Evolutionary conservation across 1,140 invertebrate genomes (phyloP).

Genomic region (Zaprionus gabonicus): DNA sequence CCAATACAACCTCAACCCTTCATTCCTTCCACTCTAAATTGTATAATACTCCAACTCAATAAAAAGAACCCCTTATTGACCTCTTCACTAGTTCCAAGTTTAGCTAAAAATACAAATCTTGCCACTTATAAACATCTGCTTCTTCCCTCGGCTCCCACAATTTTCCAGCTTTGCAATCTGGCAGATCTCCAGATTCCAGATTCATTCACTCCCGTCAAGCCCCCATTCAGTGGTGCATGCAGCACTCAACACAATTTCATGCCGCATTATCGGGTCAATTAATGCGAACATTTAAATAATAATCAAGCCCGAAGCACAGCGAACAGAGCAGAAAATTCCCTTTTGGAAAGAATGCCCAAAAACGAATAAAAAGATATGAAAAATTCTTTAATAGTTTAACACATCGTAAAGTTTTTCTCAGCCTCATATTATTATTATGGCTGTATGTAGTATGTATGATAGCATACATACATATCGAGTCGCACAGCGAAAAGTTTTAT

Average conservation of each 20-base stretch:
- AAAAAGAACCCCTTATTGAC: neutral
- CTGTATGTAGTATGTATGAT: slow-evolving; percentile 19
- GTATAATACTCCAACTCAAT: neutral
- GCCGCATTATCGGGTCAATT: slow-evolving; percentile 69
- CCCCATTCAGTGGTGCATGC: slow-evolving; percentile 33
- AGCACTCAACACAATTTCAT: slow-evolving; percentile 61
- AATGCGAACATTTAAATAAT: slow-evolving; percentile 64
- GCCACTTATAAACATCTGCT: neutral
- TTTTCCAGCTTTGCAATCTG: neutral
- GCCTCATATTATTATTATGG: slow-evolving; percentile 48
- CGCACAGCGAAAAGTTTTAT: slow-evolving; percentile 24
- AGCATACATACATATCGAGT: slow-evolving; percentile 16
- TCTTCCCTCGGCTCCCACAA: slow-evolving; percentile 7
- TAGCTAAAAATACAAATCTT: slow-evolving; percentile 7
- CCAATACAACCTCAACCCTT: neutral
- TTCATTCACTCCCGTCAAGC: slow-evolving; percentile 23
- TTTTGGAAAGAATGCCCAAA: neutral
- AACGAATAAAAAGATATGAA: slow-evolving; percentile 38
- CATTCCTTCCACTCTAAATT: neutral
- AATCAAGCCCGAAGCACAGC: slow-evolving; percentile 52
- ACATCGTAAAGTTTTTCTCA: slow-evolving; percentile 73
- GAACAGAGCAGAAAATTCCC: slow-evolving; percentile 43
- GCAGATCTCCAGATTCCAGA: slow-evolving; percentile 3
- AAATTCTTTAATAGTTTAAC: slow-evolving; percentile 72
- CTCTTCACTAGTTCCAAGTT: neutral